Conservation (phyloP, 2,113 vertebrate genomes). For the Cromileptes altivelis region DNA sequence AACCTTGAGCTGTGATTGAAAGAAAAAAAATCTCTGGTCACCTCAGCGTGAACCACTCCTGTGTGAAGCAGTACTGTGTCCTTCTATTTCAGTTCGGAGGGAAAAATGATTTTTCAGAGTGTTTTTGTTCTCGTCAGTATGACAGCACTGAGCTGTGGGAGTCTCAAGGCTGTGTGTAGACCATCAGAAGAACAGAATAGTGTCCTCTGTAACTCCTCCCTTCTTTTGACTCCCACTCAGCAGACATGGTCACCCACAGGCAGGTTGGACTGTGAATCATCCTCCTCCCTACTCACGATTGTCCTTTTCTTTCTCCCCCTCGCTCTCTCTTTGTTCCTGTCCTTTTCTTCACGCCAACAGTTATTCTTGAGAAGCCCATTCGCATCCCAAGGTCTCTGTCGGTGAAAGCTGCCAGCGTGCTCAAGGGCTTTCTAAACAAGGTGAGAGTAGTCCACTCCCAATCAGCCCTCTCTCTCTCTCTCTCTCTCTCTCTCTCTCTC, state of each 20-base stretch:
- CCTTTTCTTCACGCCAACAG: slow-evolving; percentile 78
- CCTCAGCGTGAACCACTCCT: not conserved
- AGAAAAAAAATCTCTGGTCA: not conserved
- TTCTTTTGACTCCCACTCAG: slow-evolving; percentile 67
- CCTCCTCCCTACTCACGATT: slow-evolving; percentile 66
- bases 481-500: too few species aligned
- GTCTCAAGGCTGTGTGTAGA: slow-evolving; percentile 65
- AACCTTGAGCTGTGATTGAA: not conserved
- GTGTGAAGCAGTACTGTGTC: slow-evolving; percentile 11
- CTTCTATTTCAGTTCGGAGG: slow-evolving; percentile 49
- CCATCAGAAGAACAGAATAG: slow-evolving; percentile 50
- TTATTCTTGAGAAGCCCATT: slow-evolving; percentile 99
- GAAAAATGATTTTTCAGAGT: slow-evolving; percentile 35
- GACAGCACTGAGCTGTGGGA: slow-evolving; percentile 53
- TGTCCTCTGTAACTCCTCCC: slow-evolving; percentile 54
- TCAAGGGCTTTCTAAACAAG: slow-evolving; percentile 99
- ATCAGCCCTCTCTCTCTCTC: not conserved
- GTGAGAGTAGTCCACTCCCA: slow-evolving; percentile 80
- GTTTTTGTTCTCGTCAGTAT: slow-evolving; percentile 42
- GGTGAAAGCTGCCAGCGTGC: slow-evolving; percentile 97
- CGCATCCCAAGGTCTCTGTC: slow-evolving; percentile 98
- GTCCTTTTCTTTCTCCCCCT: slow-evolving; percentile 57
- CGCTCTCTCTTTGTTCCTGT: slow-evolving; percentile 37
- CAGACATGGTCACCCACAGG: slow-evolving; percentile 75
- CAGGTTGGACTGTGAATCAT: slow-evolving; percentile 75